phyloP scores from a whole-genome alignment of 2,888 invertebrate species.

The Tiliacea aurago region DNA sequence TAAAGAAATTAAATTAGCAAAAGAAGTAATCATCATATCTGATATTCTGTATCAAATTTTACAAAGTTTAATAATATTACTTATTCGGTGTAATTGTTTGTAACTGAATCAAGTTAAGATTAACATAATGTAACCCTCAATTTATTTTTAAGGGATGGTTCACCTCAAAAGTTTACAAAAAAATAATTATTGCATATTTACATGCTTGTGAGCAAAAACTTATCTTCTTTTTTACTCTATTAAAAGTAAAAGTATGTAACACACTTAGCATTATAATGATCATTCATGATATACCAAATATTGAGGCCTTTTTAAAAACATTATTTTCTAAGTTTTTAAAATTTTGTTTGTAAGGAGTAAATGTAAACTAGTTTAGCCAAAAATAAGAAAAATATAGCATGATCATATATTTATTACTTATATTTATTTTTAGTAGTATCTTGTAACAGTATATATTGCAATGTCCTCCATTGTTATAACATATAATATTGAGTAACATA shows the following conservation, averaged over 20 bases:
- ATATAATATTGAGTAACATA: slow-evolving; percentile 52
- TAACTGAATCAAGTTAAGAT: slow-evolving; percentile 64
- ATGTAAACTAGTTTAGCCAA: slow-evolving; percentile 45
- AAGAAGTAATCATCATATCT: background rate
- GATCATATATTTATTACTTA: slow-evolving; percentile 25
- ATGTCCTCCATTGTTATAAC: slow-evolving; percentile 46
- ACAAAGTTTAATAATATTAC: slow-evolving; percentile 2
- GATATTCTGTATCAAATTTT: slow-evolving; percentile 3
- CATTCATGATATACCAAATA: slow-evolving; percentile 73
- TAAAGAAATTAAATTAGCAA: background rate
- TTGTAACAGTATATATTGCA: slow-evolving; percentile 34
- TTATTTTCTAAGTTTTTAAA: slow-evolving; percentile 55
- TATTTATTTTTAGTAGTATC: slow-evolving; percentile 36
- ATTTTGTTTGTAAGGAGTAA: slow-evolving; percentile 46
- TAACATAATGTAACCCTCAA: slow-evolving; percentile 77
- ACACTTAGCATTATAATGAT: slow-evolving; percentile 45
- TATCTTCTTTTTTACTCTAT: slow-evolving; percentile 18
- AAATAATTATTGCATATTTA: slow-evolving; percentile 46
- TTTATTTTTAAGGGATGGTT: slow-evolving; percentile 85
- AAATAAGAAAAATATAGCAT: slow-evolving; percentile 32
- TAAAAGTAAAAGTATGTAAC: slow-evolving; percentile 11
- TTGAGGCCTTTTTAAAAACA: slow-evolving; percentile 83
- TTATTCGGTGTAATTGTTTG: slow-evolving; percentile 11
- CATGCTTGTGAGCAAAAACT: slow-evolving; percentile 36
- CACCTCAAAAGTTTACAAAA: slow-evolving; percentile 90